These are phyloP conservation scores for Isoperla grammatica DNA, from an alignment of 2,888 invertebrate genomes.

Conservation along the genomic window DNA sequence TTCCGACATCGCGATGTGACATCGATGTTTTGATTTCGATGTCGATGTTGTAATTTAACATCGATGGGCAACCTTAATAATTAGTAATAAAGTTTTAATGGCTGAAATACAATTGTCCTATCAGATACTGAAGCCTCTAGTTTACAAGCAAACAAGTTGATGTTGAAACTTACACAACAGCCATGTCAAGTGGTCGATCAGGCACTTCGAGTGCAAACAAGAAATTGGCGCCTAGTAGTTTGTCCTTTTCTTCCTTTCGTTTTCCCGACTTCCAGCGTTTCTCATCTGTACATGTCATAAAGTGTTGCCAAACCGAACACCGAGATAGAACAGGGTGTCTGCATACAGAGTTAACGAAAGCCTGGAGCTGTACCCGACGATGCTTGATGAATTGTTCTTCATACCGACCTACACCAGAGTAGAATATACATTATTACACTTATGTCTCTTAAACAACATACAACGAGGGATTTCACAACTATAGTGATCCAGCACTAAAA, in stretches of 20 bases:
- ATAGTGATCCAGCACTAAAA: too few species aligned
- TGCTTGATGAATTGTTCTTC: constrained; percentile 97
- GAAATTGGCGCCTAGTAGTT: constrained; percentile 82
- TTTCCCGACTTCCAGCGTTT: constrained; percentile 97
- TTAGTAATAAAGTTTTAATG: too few species aligned
- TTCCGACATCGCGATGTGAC: too few species aligned
- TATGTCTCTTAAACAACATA: too few species aligned
- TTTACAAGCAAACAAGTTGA: too few species aligned
- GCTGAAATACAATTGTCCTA: too few species aligned
- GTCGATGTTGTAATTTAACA: too few species aligned
- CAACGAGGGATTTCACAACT: too few species aligned
- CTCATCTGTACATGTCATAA: constrained; percentile 94
- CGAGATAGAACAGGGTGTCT: constrained; percentile 91
- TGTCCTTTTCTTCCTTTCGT: constrained; percentile 90
- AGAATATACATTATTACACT: too few species aligned
- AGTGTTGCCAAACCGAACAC: constrained; percentile 93
- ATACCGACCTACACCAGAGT: constrained; percentile 76
- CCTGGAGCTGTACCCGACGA: constrained; percentile 86
- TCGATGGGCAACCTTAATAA: too few species aligned
- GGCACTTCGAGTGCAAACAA: constrained; percentile 86
- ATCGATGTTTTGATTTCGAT: too few species aligned
- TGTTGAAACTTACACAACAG: constrained; percentile 44
- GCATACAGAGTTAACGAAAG: constrained; percentile 95
- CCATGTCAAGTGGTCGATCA: constrained; percentile 59
- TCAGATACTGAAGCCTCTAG: too few species aligned